Conservation (phyloP, 2,797 vertebrate genomes). For the Melanotaenia boesemani region DNA sequence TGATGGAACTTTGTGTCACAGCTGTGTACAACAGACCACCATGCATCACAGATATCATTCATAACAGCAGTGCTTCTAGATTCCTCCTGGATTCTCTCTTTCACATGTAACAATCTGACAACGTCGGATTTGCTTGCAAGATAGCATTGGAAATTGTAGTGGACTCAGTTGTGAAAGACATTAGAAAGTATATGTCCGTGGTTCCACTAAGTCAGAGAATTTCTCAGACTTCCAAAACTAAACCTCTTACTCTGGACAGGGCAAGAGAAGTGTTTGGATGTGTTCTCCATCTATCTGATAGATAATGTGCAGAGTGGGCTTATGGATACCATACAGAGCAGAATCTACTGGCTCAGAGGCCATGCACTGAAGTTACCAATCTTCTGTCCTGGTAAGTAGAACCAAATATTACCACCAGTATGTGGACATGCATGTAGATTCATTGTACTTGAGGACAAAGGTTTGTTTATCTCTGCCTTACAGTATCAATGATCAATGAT, state of each 20-base stretch:
- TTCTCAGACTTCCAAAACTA: slow-evolving; percentile 11
- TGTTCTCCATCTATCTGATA: slow-evolving; percentile 54
- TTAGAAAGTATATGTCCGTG: background rate
- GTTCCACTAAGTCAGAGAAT: background rate
- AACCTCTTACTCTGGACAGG: slow-evolving; percentile 33
- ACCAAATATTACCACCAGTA: slow-evolving; percentile 6
- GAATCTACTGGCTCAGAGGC: slow-evolving; percentile 23
- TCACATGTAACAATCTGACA: slow-evolving; percentile 5
- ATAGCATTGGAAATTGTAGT: slow-evolving; percentile 6
- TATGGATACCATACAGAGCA: slow-evolving; percentile 18
- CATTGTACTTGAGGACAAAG: slow-evolving; percentile 5
- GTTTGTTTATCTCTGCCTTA: slow-evolving; percentile 4
- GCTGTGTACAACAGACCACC: slow-evolving; percentile 9
- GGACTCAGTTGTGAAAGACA: background rate
- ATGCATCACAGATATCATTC: slow-evolving; percentile 1
- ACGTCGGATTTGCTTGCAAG: background rate
- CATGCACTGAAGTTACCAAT: slow-evolving; percentile 46
- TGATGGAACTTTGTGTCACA: slow-evolving; percentile 1
- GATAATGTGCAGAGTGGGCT: slow-evolving; percentile 52
- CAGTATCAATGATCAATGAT: slow-evolving; percentile 7
- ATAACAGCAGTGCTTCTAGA: slow-evolving; percentile 4
- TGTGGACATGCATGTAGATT: slow-evolving; percentile 9
- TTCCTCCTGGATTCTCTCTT: slow-evolving; percentile 22
- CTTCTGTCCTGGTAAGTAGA: slow-evolving; percentile 27
- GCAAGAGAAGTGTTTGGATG: slow-evolving; percentile 47